A percentile compares a stretch with the other conserved stretches of the same genome.
phyloP scores from a whole-genome alignment of 2,888 invertebrate genomes.

The Scaeva pyrastri region DNA sequence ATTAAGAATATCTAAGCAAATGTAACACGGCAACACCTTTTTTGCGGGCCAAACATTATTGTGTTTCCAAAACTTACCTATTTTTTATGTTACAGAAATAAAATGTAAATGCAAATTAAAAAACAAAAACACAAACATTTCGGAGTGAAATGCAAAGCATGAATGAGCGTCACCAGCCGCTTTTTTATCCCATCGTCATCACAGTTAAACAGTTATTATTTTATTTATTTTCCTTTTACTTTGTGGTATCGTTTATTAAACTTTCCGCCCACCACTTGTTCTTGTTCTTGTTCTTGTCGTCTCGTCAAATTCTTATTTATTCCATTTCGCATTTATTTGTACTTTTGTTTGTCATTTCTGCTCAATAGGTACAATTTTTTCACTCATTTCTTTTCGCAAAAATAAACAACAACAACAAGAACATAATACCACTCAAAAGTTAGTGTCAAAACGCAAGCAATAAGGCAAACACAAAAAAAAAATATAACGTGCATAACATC shows the following conservation, averaged over 20 bases:
- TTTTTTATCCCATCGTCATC: conserved; percentile 16
- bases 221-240: conserved; percentile 8
- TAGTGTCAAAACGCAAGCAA: conserved; percentile 56
- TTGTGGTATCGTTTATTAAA: conserved; percentile 36
- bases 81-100: background rate
- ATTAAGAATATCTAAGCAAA: too few species aligned
- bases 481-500: conserved; percentile 43
- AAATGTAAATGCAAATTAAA: background rate
- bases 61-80: conserved; percentile 46
- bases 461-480: conserved; percentile 50
- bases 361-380: conserved; percentile 19
- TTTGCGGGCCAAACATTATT: conserved; percentile 37
- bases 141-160: conserved; percentile 35
- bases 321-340: conserved; percentile 29
- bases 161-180: conserved; percentile 45
- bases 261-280: conserved; percentile 25
- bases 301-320: conserved; percentile 12
- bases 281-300: conserved; percentile 4
- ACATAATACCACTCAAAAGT: conserved; percentile 70
- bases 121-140: conserved; percentile 16
- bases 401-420: background rate
- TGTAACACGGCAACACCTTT: background rate
- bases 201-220: background rate
- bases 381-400: conserved; percentile 40
- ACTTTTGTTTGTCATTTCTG: too few species aligned